Base-by-base conservation (phyloP, 2,113 vertebrate genomes). In the Theristicus caerulescens region DNA sequence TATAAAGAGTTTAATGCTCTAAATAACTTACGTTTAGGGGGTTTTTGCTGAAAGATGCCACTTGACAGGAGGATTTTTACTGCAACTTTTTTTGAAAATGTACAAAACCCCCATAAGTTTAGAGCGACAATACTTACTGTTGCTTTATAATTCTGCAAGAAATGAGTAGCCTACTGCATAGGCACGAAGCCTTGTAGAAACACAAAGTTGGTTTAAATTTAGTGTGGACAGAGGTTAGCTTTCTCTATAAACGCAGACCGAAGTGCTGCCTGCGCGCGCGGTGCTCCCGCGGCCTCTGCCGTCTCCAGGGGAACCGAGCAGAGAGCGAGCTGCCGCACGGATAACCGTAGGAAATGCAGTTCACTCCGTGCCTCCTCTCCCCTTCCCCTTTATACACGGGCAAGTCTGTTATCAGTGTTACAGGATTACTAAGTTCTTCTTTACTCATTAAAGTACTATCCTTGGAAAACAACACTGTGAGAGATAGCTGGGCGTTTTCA, bases 221-320 rank as follows among this genome's bases (percentile, higher is more conserved):
- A 32, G 47, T 0, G 5, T 9, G 70, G 47, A 36, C 9, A 9
- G 9, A 18, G 4, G 2, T 57, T 15, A 36, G 5, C 20, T 47
- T 57, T 38, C 40, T 7, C 49, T 62, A 6, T 5, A 46, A n/a
- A 77, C 4, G 40, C 26, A 15, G 25, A 1, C 8, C 2, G 3
- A 26, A 34, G 2, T 6, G 7, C 42, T 34, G 47, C 5, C 58
- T 32, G 67, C 4, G 4, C 3, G 17, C 10, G 2, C 0, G 0
- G 26, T 10, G 61, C 57, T 47, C 4, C 70, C 2, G 2, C 79
- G 58, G 88, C 24, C 80, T 44, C n/a, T 4, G 4, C 21, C 5
- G 19, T 4, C 86, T 55, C 76, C 76, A 10, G 51, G 29, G 40
- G 51, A 70, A 31, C n/a, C 22, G 3, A n/a, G 59, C 76, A 34